A percentile compares a stretch with the other conserved stretches of the same genome.
Conservation (phyloP, 2,888 invertebrate species). For the Lutraria lutraria region DNA sequence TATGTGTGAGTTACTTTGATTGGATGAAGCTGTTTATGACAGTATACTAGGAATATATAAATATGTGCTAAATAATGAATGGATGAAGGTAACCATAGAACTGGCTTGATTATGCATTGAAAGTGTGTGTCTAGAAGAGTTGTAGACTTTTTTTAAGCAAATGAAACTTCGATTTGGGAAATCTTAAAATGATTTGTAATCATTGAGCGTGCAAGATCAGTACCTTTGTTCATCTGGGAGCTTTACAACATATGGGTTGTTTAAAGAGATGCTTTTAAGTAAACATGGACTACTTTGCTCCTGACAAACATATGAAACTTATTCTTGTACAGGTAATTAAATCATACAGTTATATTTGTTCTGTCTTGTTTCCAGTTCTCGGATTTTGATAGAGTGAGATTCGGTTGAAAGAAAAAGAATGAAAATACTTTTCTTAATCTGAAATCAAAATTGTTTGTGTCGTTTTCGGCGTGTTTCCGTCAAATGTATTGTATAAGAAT, state of each 20-base stretch:
- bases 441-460: too few species aligned
- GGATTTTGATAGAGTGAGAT: too few species aligned
- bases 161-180: too few species aligned
- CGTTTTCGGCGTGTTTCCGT: too few species aligned
- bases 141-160: background rate
- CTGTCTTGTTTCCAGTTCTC: background rate
- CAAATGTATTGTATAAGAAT: too few species aligned
- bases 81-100: background rate
- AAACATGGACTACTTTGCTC: constrained; percentile 29
- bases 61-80: background rate
- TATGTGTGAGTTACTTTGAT: constrained; percentile 13
- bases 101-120: background rate
- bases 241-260: background rate
- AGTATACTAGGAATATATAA: background rate
- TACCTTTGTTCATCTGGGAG: background rate
- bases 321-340: constrained; percentile 29
- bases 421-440: too few species aligned
- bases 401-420: too few species aligned
- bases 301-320: constrained; percentile 23
- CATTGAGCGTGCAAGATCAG: background rate
- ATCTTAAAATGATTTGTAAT: background rate
- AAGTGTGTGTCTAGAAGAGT: background rate
- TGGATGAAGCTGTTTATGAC: background rate
- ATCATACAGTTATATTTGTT: background rate
- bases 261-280: constrained; percentile 15